Evolutionary conservation across 2,797 vertebrate genomes (phyloP).

Genomic region (Protosalanx chinensis): DNA sequence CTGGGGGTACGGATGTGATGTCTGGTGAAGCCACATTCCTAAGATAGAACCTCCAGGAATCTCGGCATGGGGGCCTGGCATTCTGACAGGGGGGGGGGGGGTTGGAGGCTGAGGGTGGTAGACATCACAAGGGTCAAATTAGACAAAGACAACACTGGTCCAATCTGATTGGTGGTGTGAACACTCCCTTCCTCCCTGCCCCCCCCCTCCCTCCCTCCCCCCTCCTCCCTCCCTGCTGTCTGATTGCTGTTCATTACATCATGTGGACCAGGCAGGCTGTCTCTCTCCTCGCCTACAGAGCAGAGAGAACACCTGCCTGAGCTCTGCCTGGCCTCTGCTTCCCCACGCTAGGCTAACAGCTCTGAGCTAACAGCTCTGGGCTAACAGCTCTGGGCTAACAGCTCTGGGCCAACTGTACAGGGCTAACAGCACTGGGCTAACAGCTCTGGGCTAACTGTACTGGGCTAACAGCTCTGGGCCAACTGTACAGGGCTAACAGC

Average conservation of each 20-base stretch:
- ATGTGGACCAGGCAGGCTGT: constrained; percentile 45
- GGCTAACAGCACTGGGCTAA: no score
- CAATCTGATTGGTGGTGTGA: no score
- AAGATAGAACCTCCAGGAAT: constrained; percentile 39
- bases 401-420: no score
- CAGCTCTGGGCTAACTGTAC: no score
- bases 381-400: no score
- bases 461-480: no score
- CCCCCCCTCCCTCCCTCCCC: no score
- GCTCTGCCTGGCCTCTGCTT: constrained; percentile 7
- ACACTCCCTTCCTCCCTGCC: background rate
- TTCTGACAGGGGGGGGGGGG: constrained; percentile 16
- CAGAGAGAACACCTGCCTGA: constrained; percentile 12
- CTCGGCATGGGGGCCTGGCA: constrained; percentile 21
- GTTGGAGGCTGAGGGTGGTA: background rate
- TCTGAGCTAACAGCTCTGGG: no score
- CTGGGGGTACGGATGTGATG: constrained; percentile 29
- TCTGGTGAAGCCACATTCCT: constrained; percentile 36
- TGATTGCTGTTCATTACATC: constrained; percentile 62
- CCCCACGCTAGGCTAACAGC: no score
- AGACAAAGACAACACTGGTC: no score
- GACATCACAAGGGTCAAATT: no score
- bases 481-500: no score
- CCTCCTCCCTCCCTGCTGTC: constrained; percentile 26
- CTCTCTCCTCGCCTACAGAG: constrained; percentile 31